These are phyloP conservation scores for Listrodromus nycthemerus DNA, from an alignment of 2,888 invertebrate genomes.

Conservation along the genomic window DNA sequence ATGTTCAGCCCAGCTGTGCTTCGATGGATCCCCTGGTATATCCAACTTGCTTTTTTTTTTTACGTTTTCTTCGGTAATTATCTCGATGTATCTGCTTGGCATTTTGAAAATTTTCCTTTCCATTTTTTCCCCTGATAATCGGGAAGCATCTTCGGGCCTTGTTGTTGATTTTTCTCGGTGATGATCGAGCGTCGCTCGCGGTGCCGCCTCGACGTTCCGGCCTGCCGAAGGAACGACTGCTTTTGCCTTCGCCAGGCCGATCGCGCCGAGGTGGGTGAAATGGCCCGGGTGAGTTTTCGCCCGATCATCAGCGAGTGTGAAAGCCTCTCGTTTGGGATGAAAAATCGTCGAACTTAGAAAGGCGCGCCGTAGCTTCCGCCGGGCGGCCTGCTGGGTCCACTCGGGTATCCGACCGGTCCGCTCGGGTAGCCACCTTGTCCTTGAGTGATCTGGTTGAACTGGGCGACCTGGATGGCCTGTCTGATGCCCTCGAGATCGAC, in stretches of 20 bases:
- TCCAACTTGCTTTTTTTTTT: not conserved
- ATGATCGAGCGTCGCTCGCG: conserved; percentile 4
- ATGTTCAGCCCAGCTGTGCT: not conserved
- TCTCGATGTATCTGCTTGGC: conserved; percentile 15
- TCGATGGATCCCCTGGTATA: not conserved
- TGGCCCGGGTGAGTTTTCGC: not conserved
- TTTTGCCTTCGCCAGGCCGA: conserved; percentile 71
- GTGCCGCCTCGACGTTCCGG: conserved; percentile 34
- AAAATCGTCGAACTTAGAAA: conserved; percentile 82
- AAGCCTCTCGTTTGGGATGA: conserved; percentile 2
- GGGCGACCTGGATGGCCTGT: conserved; percentile 95
- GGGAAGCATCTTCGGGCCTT: conserved; percentile 29
- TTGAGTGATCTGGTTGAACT: conserved; percentile 90
- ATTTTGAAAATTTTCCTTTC: no score
- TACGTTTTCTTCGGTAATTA: not conserved
- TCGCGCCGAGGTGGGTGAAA: conserved; percentile 2
- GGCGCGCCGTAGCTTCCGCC: conserved; percentile 90
- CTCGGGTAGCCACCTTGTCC: conserved; percentile 79
- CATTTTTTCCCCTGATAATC: not conserved
- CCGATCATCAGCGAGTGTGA: not conserved
- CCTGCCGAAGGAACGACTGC: conserved; percentile 74
- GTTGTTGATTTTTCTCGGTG: not conserved
- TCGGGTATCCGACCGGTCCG: conserved; percentile 84
- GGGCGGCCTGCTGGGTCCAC: conserved; percentile 86
- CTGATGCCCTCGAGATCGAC: conserved; percentile 94